Conservation (phyloP, 2,797 vertebrate species). For the Tokudaia tokunoshimensis region DNA sequence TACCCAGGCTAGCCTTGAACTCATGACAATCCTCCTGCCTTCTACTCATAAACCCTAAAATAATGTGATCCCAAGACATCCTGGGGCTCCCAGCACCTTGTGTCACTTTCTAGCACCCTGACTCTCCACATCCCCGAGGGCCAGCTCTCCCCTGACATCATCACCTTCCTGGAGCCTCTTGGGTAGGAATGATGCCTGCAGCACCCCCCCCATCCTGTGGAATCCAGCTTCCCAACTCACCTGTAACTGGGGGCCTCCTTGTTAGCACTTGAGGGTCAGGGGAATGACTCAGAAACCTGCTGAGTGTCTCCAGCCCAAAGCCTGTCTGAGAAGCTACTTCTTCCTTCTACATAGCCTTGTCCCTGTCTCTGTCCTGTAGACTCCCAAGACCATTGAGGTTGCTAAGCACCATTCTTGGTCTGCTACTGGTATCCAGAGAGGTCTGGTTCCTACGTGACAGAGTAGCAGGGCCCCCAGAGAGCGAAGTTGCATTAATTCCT, state of each 20-base stretch:
- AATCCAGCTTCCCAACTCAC: background rate
- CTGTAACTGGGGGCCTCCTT: background rate
- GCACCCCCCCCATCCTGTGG: too few species aligned
- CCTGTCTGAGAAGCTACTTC: background rate
- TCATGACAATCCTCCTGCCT: background rate
- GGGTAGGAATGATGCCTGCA: background rate
- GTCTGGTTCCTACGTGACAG: background rate
- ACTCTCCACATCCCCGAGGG: background rate
- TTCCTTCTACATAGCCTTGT: fast-evolving
- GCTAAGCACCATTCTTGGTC: background rate
- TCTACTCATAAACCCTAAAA: background rate
- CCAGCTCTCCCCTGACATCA: fast-evolving
- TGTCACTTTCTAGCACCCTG: background rate
- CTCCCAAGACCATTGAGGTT: fast-evolving
- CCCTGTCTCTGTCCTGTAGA: background rate
- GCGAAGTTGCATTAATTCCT: fast-evolving
- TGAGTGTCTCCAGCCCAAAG: background rate
- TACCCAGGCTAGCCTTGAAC: background rate
- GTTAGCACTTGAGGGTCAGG: background rate
- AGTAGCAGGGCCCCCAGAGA: background rate
- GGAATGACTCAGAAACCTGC: background rate
- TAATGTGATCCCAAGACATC: background rate
- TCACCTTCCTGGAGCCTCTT: background rate
- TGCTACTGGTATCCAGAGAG: background rate
- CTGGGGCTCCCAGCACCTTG: background rate